Evolutionary conservation across 1,140 invertebrate genomes (phyloP).

Genomic region (Trypoxylus dichotomus): DNA sequence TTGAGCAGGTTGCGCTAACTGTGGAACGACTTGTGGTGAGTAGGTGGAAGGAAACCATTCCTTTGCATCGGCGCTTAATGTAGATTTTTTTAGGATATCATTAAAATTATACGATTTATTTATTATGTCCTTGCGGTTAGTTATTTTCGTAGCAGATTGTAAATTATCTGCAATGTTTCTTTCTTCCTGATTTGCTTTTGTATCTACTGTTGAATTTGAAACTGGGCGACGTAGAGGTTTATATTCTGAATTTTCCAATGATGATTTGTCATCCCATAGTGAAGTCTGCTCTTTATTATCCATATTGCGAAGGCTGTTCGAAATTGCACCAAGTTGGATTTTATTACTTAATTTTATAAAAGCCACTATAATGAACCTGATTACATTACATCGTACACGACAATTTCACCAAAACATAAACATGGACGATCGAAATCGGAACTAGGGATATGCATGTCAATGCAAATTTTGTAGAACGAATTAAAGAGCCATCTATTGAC

Average conservation of each 20-base stretch:
- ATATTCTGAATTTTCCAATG: not conserved
- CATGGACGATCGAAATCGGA: conserved; percentile 28
- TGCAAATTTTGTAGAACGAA: too few species aligned
- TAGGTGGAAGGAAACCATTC: conserved; percentile 35
- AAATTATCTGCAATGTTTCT: not conserved
- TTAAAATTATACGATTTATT: not conserved
- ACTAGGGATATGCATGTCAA: too few species aligned
- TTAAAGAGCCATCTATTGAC: too few species aligned
- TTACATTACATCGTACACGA: conserved; percentile 29
- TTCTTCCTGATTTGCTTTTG: not conserved
- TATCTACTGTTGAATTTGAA: not conserved
- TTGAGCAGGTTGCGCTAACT: not conserved
- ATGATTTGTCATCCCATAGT: conserved; percentile 12
- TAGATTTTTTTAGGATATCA: not conserved
- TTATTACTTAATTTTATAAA: conserved; percentile 12
- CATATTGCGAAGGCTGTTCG: not conserved
- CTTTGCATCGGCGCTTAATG: conserved; percentile 29
- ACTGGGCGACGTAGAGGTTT: conserved; percentile 18
- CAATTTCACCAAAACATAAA: conserved; percentile 31
- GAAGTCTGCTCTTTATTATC: not conserved
- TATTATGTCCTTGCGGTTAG: not conserved
- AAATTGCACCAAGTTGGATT: not conserved
- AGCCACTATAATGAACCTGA: not conserved
- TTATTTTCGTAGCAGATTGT: not conserved
- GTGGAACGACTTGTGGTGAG: not conserved